Percentiles rank a stretch among this genome's conserved stretches.
Conservation (phyloP, 1,140 invertebrate genomes). For the Aphidius gifuensis region DNA sequence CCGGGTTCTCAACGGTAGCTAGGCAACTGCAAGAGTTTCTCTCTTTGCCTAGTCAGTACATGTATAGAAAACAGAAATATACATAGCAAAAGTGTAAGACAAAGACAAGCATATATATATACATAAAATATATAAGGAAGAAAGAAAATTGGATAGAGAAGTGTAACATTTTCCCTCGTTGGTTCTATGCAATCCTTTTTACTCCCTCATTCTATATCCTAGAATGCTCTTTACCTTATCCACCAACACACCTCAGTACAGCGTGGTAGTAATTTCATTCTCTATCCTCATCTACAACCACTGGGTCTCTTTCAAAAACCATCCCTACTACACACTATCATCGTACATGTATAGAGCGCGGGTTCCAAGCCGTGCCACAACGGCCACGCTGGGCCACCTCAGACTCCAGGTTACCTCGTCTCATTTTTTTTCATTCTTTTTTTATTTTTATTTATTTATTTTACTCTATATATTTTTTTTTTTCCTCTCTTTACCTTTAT, state of each 20-base stretch:
- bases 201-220: conserved; percentile 36
- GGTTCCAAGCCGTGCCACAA: conserved; percentile 52
- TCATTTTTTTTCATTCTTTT: background rate
- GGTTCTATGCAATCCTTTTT: background rate
- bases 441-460: no score
- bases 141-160: background rate
- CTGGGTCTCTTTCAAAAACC: conserved; percentile 51
- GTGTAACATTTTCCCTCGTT: background rate
- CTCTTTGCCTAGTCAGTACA: conserved; percentile 25
- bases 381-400: conserved; percentile 55
- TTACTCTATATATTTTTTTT: no score
- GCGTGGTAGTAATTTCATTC: conserved; percentile 36
- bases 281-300: conserved; percentile 45
- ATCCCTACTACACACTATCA: background rate
- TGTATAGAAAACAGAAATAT: conserved; percentile 7
- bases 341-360: conserved; percentile 37
- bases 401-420: conserved; percentile 41
- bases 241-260: conserved; percentile 15
- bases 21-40: conserved; percentile 49
- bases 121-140: background rate
- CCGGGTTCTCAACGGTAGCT: conserved; percentile 55
- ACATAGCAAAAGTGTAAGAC: background rate
- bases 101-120: background rate
- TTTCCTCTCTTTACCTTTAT: background rate
- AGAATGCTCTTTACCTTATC: conserved; percentile 33